phyloP scores from a whole-genome alignment of 2,888 invertebrate genomes.

The Melieria crassipennis region DNA sequence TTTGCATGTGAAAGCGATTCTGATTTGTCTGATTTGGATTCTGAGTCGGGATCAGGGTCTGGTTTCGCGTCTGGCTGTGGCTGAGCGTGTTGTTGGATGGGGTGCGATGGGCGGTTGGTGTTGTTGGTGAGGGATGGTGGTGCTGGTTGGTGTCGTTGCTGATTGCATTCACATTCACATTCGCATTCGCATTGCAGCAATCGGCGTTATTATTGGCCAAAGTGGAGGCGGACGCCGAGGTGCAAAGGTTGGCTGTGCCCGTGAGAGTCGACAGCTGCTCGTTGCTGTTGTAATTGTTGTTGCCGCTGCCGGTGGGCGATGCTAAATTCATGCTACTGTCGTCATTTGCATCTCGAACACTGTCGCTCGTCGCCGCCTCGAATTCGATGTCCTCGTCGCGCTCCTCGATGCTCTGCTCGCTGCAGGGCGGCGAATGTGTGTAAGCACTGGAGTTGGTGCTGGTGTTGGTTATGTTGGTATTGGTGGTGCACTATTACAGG shows the following conservation, averaged over 20 bases:
- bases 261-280: constrained; percentile 26
- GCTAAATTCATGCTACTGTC: background rate
- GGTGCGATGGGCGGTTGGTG: constrained; percentile 41
- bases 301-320: constrained; percentile 49
- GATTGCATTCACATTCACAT: constrained; percentile 43
- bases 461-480: constrained; percentile 29
- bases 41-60: constrained; percentile 12
- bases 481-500: constrained; percentile 28
- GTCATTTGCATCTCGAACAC: constrained; percentile 44
- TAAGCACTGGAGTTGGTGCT: constrained; percentile 31
- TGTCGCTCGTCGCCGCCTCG: constrained; percentile 41
- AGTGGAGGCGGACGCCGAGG: background rate
- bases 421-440: constrained; percentile 46
- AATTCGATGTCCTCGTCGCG: constrained; percentile 40
- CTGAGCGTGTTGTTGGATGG: constrained; percentile 7
- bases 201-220: constrained; percentile 56
- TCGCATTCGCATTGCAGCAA: constrained; percentile 57
- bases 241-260: background rate
- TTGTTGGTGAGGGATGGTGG: constrained; percentile 38
- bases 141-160: constrained; percentile 44
- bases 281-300: constrained; percentile 32
- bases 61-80: constrained; percentile 18
- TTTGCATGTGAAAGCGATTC: constrained; percentile 15
- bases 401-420: constrained; percentile 45
- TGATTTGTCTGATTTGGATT: constrained; percentile 15